Percentiles rank a stretch among this genome's conserved stretches.
Conservation (phyloP, 2,888 invertebrate species). For the Copidosoma aretas region DNA sequence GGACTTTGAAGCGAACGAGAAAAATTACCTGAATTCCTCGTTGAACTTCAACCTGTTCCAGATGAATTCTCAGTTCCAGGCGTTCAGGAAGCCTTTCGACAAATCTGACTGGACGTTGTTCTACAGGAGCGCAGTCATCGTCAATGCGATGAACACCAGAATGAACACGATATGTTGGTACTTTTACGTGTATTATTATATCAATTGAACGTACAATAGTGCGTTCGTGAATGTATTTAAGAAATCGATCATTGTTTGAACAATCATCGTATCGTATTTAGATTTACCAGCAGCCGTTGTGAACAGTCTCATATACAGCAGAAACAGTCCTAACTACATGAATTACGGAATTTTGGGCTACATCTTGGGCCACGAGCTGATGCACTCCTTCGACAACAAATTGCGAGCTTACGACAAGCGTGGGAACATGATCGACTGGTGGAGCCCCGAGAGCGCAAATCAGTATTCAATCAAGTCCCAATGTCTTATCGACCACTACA, state of each 20-base stretch:
- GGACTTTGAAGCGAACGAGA: conserved; percentile 59
- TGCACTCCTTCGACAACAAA: neutral
- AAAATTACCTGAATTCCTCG: conserved; percentile 63
- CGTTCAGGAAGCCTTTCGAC: conserved; percentile 64
- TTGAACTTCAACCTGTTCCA: conserved; percentile 64
- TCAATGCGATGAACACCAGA: conserved; percentile 67
- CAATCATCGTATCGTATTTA: conserved; percentile 16
- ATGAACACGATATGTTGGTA: conserved; percentile 67
- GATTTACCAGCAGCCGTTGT: conserved; percentile 80
- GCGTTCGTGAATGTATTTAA: too few relatives aligned
- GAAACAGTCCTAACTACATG: neutral
- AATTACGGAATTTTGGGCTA: neutral
- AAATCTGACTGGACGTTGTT: conserved; percentile 67
- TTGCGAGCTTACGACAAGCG: neutral
- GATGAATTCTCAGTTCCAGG: conserved; percentile 63
- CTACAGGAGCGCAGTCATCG: conserved; percentile 62
- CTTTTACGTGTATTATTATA: neutral
- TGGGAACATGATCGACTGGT: neutral
- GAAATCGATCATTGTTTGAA: too few relatives aligned
- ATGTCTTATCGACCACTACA: neutral
- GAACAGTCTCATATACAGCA: conserved; percentile 91
- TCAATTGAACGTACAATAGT: neutral
- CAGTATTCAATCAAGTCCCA: neutral
- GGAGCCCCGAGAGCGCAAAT: neutral
- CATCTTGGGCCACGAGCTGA: conserved; percentile 1